Evolutionary conservation across 2,888 invertebrate genomes (phyloP).

Genomic region (Erynnis tages): DNA sequence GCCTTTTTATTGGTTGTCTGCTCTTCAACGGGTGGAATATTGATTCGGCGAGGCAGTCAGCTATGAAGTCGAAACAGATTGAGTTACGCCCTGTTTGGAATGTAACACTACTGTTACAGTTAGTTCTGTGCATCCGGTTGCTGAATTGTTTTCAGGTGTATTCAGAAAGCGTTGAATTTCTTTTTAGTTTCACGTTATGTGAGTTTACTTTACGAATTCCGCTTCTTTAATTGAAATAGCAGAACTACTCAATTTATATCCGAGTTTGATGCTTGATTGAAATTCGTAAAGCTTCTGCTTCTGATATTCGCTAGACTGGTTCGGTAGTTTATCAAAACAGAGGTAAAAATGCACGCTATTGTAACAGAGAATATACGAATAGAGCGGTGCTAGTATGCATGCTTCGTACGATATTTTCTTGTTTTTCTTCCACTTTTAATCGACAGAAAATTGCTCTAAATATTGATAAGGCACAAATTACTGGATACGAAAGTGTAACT

Average conservation of each 20-base stretch:
- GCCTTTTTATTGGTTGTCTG: slow-evolving; percentile 37
- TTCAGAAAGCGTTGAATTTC: slow-evolving; percentile 48
- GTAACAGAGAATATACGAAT: too few species aligned
- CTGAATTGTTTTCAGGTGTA: slow-evolving; percentile 66
- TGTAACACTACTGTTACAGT: slow-evolving; percentile 52
- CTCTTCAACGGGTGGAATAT: slow-evolving; percentile 48
- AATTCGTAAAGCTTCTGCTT: slow-evolving; percentile 7
- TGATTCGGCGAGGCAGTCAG: slow-evolving; percentile 53
- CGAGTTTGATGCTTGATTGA: slow-evolving; percentile 14
- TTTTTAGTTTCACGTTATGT: slow-evolving; percentile 49
- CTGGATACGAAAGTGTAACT: too few species aligned
- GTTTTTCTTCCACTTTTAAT: too few species aligned
- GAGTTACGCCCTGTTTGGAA: slow-evolving; percentile 53
- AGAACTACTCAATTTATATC: slow-evolving; percentile 7
- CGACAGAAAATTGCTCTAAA: too few species aligned
- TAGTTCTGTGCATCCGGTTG: slow-evolving; percentile 53
- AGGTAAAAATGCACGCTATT: not conserved
- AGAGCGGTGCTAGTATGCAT: too few species aligned
- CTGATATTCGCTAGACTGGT: not conserved
- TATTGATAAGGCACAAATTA: too few species aligned
- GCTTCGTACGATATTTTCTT: too few species aligned
- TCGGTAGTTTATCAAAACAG: too few species aligned
- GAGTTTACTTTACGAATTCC: slow-evolving; percentile 38
- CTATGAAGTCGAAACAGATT: slow-evolving; percentile 64
- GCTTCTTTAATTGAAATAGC: slow-evolving; percentile 27